These are phyloP conservation scores for Caerostris darwini DNA, from an alignment of 1,140 invertebrate species.

Conservation along the genomic window DNA sequence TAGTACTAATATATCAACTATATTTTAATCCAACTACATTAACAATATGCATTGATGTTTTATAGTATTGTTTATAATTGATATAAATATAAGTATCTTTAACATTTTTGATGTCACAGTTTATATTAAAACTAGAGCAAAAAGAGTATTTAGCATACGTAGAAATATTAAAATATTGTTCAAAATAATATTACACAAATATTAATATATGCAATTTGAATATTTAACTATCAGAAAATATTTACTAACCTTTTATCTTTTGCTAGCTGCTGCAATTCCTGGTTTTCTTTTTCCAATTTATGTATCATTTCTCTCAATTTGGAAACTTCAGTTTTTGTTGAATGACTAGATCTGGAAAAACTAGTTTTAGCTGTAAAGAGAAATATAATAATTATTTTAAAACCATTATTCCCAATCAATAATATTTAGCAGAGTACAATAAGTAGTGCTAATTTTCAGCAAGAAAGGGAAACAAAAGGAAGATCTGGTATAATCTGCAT, in stretches of 20 bases:
- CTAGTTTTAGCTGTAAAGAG: conserved; percentile 37
- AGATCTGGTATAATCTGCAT: too few species aligned
- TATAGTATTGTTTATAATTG: too few species aligned
- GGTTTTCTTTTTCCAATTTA: conserved; percentile 70
- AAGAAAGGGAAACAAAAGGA: too few species aligned
- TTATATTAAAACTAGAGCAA: too few species aligned
- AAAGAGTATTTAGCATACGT: too few species aligned
- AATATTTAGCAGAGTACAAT: neutral
- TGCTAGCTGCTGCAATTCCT: conserved; percentile 68
- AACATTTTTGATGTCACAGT: too few species aligned
- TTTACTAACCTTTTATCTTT: conserved; percentile 50
- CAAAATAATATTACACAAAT: neutral
- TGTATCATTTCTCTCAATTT: conserved; percentile 76
- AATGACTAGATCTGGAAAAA: conserved; percentile 63
- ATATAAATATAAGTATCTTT: too few species aligned
- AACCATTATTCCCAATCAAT: neutral
- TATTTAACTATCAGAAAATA: neutral
- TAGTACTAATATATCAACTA: too few species aligned
- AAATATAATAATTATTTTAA: neutral
- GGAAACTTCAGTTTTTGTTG: conserved; percentile 60
- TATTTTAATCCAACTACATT: too few species aligned
- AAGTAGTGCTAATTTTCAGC: too few species aligned
- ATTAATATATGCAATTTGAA: neutral
- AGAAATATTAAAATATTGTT: neutral
- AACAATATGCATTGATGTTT: too few species aligned